A percentile compares a stretch with the other conserved stretches of the same genome.
phyloP scores from a whole-genome alignment of 2,888 invertebrate species.

The Serrognathus titanus region DNA sequence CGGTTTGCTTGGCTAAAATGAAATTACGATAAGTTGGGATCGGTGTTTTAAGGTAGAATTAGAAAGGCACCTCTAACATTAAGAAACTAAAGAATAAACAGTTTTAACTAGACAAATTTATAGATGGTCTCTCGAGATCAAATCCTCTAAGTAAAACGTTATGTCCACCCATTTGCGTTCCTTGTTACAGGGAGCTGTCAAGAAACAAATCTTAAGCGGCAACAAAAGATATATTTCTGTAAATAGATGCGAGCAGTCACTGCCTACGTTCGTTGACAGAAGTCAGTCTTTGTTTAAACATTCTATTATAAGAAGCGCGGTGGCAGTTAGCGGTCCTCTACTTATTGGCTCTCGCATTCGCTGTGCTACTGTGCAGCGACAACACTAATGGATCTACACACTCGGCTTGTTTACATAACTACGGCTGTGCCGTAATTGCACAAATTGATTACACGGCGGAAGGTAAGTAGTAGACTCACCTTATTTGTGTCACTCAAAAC shows the following conservation, averaged over 20 bases:
- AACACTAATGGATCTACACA: constrained; percentile 30
- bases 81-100: too few relatives aligned
- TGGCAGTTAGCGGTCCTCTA: constrained; percentile 26
- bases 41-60: too few relatives aligned
- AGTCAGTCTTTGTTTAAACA: constrained; percentile 23
- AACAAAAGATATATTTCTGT: constrained; percentile 15
- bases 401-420: constrained; percentile 22
- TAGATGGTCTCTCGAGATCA: constrained; percentile 5
- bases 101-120: constrained; percentile 4
- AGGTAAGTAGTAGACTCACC: not conserved
- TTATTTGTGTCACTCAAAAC: too few relatives aligned
- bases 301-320: constrained; percentile 22
- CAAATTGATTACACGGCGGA: constrained; percentile 1
- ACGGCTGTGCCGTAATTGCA: not conserved
- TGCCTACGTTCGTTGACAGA: constrained; percentile 1
- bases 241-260: constrained; percentile 7
- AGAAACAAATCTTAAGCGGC: constrained; percentile 12
- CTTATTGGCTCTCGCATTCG: constrained; percentile 24
- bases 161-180: constrained; percentile 11
- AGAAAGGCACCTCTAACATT: too few relatives aligned
- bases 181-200: constrained; percentile 2
- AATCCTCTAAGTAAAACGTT: constrained; percentile 10
- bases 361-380: constrained; percentile 20
- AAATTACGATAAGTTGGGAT: too few relatives aligned
- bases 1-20: too few relatives aligned